phyloP scores from a whole-genome alignment of 2,888 invertebrate genomes.

The Netelia fuscicornis region DNA sequence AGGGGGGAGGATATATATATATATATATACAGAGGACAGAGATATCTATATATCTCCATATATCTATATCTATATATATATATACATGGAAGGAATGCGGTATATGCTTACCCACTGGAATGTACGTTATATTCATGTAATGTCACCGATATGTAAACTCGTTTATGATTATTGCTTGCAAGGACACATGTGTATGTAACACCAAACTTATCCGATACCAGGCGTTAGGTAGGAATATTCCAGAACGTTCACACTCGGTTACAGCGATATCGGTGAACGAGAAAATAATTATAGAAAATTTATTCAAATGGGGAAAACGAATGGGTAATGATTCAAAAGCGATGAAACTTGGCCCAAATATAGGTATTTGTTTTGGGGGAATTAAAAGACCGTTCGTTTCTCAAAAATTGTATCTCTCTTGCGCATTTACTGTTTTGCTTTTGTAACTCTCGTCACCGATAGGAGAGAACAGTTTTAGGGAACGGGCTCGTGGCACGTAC shows the following conservation, averaged over 20 bases:
- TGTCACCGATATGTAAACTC: slow-evolving; percentile 55
- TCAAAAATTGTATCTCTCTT: too few species aligned
- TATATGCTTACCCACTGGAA: slow-evolving; percentile 24
- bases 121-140: slow-evolving; percentile 40
- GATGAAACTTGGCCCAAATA: too few species aligned
- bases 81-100: neutral
- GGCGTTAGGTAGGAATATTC: neutral
- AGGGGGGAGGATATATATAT: neutral
- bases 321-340: too few species aligned
- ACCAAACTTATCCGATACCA: neutral
- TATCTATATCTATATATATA: neutral
- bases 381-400: too few species aligned
- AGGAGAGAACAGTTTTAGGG: too few species aligned
- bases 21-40: neutral
- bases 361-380: too few species aligned
- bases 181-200: slow-evolving; percentile 34
- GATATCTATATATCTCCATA: slow-evolving; percentile 6
- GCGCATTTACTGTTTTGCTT: too few species aligned
- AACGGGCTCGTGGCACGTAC: too few species aligned
- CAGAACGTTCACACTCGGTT: neutral
- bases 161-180: slow-evolving; percentile 44
- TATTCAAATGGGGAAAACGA: too few species aligned
- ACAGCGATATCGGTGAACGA: neutral
- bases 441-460: too few species aligned
- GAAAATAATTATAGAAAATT: too few species aligned